These are phyloP conservation scores for Aelia acuminata DNA, from an alignment of 2,888 invertebrate genomes.

Conservation along the genomic window DNA sequence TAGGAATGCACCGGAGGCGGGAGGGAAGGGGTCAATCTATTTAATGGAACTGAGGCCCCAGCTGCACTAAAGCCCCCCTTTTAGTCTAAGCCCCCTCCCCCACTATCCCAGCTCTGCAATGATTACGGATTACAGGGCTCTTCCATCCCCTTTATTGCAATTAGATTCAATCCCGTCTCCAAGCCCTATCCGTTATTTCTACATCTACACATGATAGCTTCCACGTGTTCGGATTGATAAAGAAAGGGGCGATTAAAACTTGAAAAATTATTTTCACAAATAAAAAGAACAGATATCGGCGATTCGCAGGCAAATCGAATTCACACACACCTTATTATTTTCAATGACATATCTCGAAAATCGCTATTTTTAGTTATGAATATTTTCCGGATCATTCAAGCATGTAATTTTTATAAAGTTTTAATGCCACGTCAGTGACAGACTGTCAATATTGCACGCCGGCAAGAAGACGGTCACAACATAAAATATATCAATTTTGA, in stretches of 20 bases:
- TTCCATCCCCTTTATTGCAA: slow-evolving; percentile 32
- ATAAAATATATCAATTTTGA: too few relatives aligned
- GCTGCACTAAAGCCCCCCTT: slow-evolving; percentile 39
- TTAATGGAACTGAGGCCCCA: slow-evolving; percentile 53
- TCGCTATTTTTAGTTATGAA: too few relatives aligned
- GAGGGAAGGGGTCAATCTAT: slow-evolving; percentile 51
- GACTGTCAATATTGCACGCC: too few relatives aligned
- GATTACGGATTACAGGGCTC: slow-evolving; percentile 7
- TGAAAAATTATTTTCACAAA: neutral
- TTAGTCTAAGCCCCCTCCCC: neutral
- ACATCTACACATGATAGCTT: neutral
- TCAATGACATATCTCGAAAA: too few relatives aligned
- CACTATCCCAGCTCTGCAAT: neutral
- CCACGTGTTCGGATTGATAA: too few relatives aligned
- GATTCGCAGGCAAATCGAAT: too few relatives aligned
- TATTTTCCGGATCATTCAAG: too few relatives aligned
- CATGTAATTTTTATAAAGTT: too few relatives aligned
- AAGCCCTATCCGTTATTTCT: neutral
- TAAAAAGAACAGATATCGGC: too few relatives aligned
- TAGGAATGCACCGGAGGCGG: neutral
- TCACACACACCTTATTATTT: too few relatives aligned
- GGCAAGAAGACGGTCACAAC: too few relatives aligned
- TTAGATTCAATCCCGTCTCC: neutral
- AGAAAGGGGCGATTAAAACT: neutral
- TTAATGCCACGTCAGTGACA: too few relatives aligned